Base-by-base conservation (phyloP, 1,140 invertebrate genomes). In the Drosophila biarmipes region DNA sequence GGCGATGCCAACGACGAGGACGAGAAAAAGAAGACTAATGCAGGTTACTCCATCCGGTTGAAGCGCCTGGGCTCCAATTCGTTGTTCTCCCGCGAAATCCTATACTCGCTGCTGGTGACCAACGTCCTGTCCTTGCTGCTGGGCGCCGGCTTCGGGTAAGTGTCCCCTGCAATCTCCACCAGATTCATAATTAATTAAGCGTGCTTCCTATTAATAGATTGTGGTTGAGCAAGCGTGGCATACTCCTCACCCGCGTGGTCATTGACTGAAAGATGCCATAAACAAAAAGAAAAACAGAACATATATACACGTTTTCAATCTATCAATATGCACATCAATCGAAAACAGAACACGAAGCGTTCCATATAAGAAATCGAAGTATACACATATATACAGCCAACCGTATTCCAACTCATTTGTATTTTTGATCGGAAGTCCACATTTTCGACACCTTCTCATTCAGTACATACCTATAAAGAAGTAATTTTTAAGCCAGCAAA, bases 91-190 rank as follows among this genome's bases (percentile, higher is more conserved):
- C 95, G 96, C 84, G 97, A 98, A 93, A 96, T 98, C 45, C 93
- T 98, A 43, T 97, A 98, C 80, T 97, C 97, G 24, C 94, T 98
- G 61, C 95, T 98, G 59, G 93, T 98, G 48, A 97, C 97, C 55
- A 98, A 98, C 93, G 93, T 98, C 48, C 93, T 98, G 17, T 98
- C 97, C 10, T 93, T 98, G 64, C 92, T 98, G 51, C 93, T 98
- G 69, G 97, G 97, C 46, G 96, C 97, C 74, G 97, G 97, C 51
- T 95, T 98, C 87, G 97, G 97, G 96, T 98, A 93, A 94, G 93
- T 80, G 4, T 45, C 15, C 27, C 27, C 40, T 43, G 46, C n/a
- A 31, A 51, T 68, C 43, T 54, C 12, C 37, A 51, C 29, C 21
- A 27, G 15, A 64, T 42, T 63, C 17, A 49, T 48, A 40, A 43